Percentiles rank a stretch among this genome's conserved stretches.
Conservation (phyloP, 2,888 invertebrate genomes). For the Linyphia triangularis region DNA sequence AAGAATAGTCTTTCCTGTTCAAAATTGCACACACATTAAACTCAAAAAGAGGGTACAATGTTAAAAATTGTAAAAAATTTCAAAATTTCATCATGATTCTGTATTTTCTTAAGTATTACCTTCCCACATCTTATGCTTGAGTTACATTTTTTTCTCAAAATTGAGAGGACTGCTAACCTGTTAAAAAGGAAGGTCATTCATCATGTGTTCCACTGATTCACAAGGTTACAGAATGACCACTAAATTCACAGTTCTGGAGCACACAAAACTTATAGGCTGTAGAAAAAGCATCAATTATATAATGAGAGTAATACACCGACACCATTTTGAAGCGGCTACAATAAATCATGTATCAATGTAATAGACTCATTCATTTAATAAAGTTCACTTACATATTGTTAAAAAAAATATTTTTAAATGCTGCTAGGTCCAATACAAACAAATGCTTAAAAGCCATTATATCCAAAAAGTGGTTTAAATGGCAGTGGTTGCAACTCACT, state of each 20-base stretch:
- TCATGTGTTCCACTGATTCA: conserved; percentile 51
- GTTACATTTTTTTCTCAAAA: conserved; percentile 55
- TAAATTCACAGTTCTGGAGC: conserved; percentile 28
- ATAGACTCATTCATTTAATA: too few species aligned
- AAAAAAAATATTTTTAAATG: too few species aligned
- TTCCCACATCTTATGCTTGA: conserved; percentile 56
- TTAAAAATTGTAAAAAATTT: not conserved
- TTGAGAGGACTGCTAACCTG: conserved; percentile 62
- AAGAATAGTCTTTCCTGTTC: conserved; percentile 88
- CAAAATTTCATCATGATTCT: conserved; percentile 53
- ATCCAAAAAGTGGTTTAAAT: too few species aligned
- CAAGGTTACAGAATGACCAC: conserved; percentile 55
- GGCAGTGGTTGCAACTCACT: too few species aligned
- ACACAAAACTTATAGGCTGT: conserved; percentile 62
- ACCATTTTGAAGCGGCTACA: too few species aligned
- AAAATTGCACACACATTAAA: conserved; percentile 1
- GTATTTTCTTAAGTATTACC: conserved; percentile 55
- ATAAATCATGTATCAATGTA: too few species aligned
- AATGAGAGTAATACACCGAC: conserved; percentile 25
- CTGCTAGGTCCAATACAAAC: too few species aligned
- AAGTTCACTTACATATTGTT: too few species aligned
- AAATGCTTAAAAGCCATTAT: too few species aligned
- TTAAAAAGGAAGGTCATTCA: conserved; percentile 61
- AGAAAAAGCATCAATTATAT: conserved; percentile 55
- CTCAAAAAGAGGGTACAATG: not conserved